Evolutionary conservation across 1,140 invertebrate species (phyloP), one percentile per base, ranked within the genome.

Genomic region (Galendromus occidentalis): DNA sequence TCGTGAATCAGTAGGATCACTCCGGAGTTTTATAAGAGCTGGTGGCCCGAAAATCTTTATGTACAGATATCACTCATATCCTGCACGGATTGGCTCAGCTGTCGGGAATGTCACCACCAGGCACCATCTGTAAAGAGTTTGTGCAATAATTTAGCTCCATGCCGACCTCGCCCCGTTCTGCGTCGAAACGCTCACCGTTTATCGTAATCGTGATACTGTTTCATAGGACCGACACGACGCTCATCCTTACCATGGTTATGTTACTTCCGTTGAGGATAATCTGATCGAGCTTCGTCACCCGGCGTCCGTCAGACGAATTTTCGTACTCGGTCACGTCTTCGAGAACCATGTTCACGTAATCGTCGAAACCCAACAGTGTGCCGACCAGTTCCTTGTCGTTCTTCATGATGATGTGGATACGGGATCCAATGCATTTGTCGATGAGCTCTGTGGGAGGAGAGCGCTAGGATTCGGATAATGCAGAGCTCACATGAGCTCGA

Each of bases 341-440:
- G 66, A 94, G 74, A 12, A 94, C 80, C 89, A 94, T 93, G 76
- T 94, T 99, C 17, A 99, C 96, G 78, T 96, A 99, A 77, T 98
- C 94, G 78, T 99, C 95, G 77, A 99, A 99, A 7, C 96, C 96
- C 67, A 91, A 79, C 20, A 99, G 76, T 0, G 93, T 97, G 66
- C 96, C 96, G 14, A 98, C 91, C 73, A 99, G 93, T 82, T 99
- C 95, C 77, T 96, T 98, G 73, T 99, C 94, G 75, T 94, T 95
- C 79, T 98, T 99, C 94, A 99, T 98, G 44, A 99, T 95, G 28
- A 99, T 97, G 73, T 98, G 96, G 73, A 99, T 98, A 67, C 90
- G 80, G 0, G 94, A 98, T 20, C 96, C 96, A 74, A 99, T 98
- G 77, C 95, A 98, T 82, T 99, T 99, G 74, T 99, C 96, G n/a